Conservation (phyloP, 2,113 vertebrate genomes). For the Cinclus mexicanus region DNA sequence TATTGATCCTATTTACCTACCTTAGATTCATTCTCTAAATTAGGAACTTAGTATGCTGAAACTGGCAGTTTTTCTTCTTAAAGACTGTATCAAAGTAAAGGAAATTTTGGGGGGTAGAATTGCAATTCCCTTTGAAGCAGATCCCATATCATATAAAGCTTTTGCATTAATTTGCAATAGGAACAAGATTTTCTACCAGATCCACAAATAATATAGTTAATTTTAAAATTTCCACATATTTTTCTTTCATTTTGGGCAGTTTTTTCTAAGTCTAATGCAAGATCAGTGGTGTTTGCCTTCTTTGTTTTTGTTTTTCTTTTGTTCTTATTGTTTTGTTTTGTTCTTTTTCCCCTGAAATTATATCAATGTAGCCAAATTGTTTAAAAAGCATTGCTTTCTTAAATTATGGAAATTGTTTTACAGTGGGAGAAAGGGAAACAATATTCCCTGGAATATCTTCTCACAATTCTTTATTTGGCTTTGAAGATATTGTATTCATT, state of each 20-base stretch:
- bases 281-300: rapidly evolving
- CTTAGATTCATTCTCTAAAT: not conserved
- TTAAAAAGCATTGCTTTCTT: not conserved
- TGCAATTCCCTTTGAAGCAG: not conserved
- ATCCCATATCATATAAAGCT: not conserved
- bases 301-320: not conserved
- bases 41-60: not conserved
- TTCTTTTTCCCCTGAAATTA: rapidly evolving
- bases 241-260: not conserved
- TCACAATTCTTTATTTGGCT: rapidly evolving
- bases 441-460: not conserved
- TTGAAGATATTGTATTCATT: not conserved
- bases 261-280: not conserved
- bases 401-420: not conserved
- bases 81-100: not conserved
- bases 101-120: not conserved
- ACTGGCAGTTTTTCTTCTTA: not conserved
- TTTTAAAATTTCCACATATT: not conserved
- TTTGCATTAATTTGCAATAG: not conserved
- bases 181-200: not conserved
- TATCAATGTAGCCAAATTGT: not conserved
- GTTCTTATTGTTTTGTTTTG: not conserved
- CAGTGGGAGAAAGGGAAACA: not conserved
- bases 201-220: not conserved
- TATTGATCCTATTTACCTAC: not conserved